Evolutionary conservation across 2,797 vertebrate genomes (phyloP).

Genomic region (Myotis planiceps): DNA sequence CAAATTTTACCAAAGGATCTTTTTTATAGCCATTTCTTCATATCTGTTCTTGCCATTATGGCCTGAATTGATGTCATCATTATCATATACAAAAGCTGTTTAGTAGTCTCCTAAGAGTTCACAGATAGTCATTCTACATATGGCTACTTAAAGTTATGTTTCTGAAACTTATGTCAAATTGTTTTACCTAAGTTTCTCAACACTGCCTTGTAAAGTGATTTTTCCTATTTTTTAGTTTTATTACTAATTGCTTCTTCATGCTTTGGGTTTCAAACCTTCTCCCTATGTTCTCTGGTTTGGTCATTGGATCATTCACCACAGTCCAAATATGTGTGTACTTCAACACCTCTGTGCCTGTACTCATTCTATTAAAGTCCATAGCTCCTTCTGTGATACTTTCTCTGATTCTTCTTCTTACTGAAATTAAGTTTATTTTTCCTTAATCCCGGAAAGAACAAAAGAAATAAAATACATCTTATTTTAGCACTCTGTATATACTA

Average conservation of each 20-base stretch:
- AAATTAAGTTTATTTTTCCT: not conserved
- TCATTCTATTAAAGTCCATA: not conserved
- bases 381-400: not conserved
- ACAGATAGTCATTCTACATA: not conserved
- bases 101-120: not conserved
- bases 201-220: not conserved
- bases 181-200: not conserved
- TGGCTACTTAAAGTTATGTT: not conserved
- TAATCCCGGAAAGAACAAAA: conserved; percentile 5
- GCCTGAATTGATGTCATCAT: not conserved
- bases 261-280: not conserved
- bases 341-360: not conserved
- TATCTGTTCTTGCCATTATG: not conserved
- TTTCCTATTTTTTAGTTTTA: not conserved
- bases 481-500: not conserved
- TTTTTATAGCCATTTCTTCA: not conserved
- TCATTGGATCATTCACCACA: not conserved
- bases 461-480: not conserved
- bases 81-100: not conserved
- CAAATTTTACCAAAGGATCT: not conserved
- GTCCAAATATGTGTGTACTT: not conserved
- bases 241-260: not conserved
- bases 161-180: not conserved
- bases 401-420: not conserved
- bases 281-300: not conserved